Evolutionary conservation across 2,888 invertebrate genomes (phyloP), one percentile per base, ranked within the genome.

Genomic region (Rugalucina vietnamica): DNA sequence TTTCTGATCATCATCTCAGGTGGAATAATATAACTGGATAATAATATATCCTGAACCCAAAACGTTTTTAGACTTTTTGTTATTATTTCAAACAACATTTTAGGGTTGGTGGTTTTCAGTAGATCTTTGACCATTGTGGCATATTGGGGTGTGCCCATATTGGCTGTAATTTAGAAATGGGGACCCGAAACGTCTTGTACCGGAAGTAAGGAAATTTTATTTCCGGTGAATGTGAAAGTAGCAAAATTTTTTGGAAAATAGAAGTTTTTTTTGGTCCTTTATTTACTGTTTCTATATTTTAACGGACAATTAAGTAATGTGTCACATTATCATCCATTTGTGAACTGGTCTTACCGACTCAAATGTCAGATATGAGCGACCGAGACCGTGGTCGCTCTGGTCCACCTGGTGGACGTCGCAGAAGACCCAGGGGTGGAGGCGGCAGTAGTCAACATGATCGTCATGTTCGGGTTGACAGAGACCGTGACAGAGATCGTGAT

Each of bases 311-410:
- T 43, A n/a, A n/a, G n/a, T n/a, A n/a, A n/a, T n/a, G n/a, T n/a
- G n/a, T n/a, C n/a, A n/a, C n/a, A n/a, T n/a, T 43, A 43, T 43
- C 10, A 43, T 8, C 43, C 18, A 43, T 43, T 43, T 43, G 10
- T 43, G 43, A 18, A 12, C 8, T 8, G 43, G 8, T 18, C 18
- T 43, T 8, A 5, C 8, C 18, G 34, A 65, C n/a, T n/a, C n/a
- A 18, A 21, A 85, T 85, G 85, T 82, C 85, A n/a, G 85, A 85
- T 39, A 50, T 79, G 2, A 71, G 79, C 39, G 85, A 85, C 43
- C 76, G 85, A 49, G 86, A 83, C 24, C 39, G 83, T 36, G 81
- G 82, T 12, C 74, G 86, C 21, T 32, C 65, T 2, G 65, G 65
- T 8, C n/a, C 54, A 32, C 49, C 65, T 32, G 77, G 79, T 3